phyloP scores from a whole-genome alignment of 2,888 invertebrate species.

The Hofmannophila pseudospretella region DNA sequence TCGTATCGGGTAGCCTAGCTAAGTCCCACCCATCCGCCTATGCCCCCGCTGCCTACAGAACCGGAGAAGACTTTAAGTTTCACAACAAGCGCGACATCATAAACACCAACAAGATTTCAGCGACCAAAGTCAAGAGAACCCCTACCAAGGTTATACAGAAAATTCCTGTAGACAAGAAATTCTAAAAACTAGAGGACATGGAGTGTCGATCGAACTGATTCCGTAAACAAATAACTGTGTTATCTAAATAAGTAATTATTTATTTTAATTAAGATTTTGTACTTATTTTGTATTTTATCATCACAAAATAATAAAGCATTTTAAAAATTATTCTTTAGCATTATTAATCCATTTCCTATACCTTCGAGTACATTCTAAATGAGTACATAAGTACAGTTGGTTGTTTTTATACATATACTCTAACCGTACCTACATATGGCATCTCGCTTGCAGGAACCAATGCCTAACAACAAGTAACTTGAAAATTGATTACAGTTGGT shows the following conservation, averaged over 20 bases:
- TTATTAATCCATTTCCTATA: not conserved
- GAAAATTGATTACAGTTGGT: too few relatives aligned
- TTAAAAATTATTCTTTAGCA: slow-evolving; percentile 3
- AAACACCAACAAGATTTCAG: slow-evolving; percentile 21
- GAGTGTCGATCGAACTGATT: not conserved
- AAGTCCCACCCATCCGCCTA: slow-evolving; percentile 38
- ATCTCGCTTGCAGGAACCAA: too few relatives aligned
- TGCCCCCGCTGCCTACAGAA: slow-evolving; percentile 43
- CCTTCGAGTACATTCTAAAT: not conserved
- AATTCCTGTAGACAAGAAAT: slow-evolving; percentile 9
- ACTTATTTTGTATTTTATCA: slow-evolving; percentile 8
- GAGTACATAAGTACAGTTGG: too few relatives aligned
- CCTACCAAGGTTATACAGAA: slow-evolving; percentile 6
- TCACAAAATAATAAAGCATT: slow-evolving; percentile 13
- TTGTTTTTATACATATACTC: too few relatives aligned
- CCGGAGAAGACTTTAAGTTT: slow-evolving; percentile 43
- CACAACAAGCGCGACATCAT: slow-evolving; percentile 54
- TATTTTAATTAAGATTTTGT: slow-evolving; percentile 9
- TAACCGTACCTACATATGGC: too few relatives aligned
- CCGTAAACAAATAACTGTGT: not conserved
- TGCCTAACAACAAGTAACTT: too few relatives aligned
- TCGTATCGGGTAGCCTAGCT: slow-evolving; percentile 54
- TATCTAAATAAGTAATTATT: not conserved
- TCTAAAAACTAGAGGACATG: slow-evolving; percentile 1
- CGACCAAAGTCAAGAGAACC: slow-evolving; percentile 17